phyloP scores from a whole-genome alignment of 2,113 vertebrate genomes.

The Paralichthys olivaceus region DNA sequence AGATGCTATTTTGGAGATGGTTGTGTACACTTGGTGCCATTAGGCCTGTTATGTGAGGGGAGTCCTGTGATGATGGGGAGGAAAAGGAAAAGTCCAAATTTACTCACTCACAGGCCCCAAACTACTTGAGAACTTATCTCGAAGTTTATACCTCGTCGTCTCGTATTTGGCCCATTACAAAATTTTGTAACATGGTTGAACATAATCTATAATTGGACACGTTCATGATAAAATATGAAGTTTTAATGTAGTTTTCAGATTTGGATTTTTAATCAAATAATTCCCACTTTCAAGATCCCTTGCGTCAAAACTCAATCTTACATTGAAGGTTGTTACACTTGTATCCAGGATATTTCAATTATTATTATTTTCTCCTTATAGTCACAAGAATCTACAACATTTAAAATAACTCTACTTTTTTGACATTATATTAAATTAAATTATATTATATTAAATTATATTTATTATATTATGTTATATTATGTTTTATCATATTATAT shows the following conservation, averaged over 20 bases:
- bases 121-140: slow-evolving; percentile 50
- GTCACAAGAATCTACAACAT: background rate
- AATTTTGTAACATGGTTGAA: slow-evolving; percentile 30
- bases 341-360: slow-evolving; percentile 11
- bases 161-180: slow-evolving; percentile 22
- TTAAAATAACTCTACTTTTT: background rate
- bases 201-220: slow-evolving; percentile 45
- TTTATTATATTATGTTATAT: slow-evolving; percentile 45
- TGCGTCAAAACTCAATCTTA: slow-evolving; percentile 23
- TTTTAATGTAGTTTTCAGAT: slow-evolving; percentile 45
- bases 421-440: slow-evolving; percentile 51
- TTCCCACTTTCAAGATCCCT: slow-evolving; percentile 25
- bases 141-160: slow-evolving; percentile 51
- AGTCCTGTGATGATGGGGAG: slow-evolving; percentile 33
- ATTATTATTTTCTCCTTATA: slow-evolving; percentile 35
- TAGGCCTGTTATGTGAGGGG: slow-evolving; percentile 47
- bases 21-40: slow-evolving; percentile 56
- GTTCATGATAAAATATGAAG: slow-evolving; percentile 33
- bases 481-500: slow-evolving; percentile 28
- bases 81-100: slow-evolving; percentile 28
- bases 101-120: slow-evolving; percentile 43
- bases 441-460: slow-evolving; percentile 38
- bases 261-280: slow-evolving; percentile 37
- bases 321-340: slow-evolving; percentile 11
- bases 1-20: slow-evolving; percentile 53